phyloP scores from a whole-genome alignment of 1,140 invertebrate genomes.

The Aethina tumida region DNA sequence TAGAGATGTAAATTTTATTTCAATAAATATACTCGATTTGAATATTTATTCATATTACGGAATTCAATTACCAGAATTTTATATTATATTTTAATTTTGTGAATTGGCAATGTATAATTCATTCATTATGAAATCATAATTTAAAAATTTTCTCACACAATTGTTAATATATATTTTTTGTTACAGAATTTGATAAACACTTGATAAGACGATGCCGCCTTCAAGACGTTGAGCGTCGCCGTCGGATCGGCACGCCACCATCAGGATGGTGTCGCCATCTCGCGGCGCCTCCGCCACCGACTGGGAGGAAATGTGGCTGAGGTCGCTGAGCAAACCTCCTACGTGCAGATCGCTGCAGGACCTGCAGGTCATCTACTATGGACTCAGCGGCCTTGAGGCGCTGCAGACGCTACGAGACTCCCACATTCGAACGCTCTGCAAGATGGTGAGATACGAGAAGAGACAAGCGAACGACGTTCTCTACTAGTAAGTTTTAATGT shows the following conservation, averaged over 20 bases:
- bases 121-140: too few species aligned
- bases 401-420: conserved; percentile 61
- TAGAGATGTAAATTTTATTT: too few species aligned
- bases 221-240: conserved; percentile 9
- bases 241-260: conserved; percentile 7
- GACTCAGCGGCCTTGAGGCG: conserved; percentile 62
- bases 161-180: too few species aligned
- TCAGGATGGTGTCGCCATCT: conserved; percentile 22
- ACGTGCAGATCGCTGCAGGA: conserved; percentile 57
- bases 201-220: conserved; percentile 8
- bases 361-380: conserved; percentile 65
- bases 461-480: conserved; percentile 71
- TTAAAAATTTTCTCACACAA: too few species aligned
- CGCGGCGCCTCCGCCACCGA: conserved; percentile 37
- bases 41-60: too few species aligned
- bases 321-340: conserved; percentile 50
- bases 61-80: too few species aligned
- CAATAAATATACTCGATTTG: too few species aligned
- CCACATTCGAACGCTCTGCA: conserved; percentile 56
- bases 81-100: too few species aligned
- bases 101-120: too few species aligned
- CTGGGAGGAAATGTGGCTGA: conserved; percentile 53
- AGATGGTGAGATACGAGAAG: conserved; percentile 60
- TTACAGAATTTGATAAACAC: too few species aligned
- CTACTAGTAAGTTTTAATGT: conserved; percentile 61